Percentiles rank a stretch among this genome's conserved stretches.
Evolutionary conservation across 2,888 invertebrate species (phyloP).

Genomic region (Eilema sororculum): DNA sequence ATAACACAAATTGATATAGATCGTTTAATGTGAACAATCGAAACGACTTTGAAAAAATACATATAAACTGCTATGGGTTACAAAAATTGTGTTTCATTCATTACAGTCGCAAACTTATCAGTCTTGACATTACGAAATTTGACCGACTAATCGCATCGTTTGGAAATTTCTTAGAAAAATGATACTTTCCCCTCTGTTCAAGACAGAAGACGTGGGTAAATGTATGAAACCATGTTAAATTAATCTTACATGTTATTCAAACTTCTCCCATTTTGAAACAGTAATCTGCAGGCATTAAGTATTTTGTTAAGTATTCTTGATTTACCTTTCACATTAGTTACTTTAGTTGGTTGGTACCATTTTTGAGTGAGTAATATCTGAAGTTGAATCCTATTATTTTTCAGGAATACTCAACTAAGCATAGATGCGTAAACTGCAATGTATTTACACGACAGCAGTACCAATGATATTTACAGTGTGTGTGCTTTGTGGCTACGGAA

Average conservation of each 20-base stretch:
- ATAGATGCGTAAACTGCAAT: slow-evolving; percentile 29
- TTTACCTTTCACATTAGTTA: not conserved
- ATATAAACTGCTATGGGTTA: slow-evolving; percentile 66
- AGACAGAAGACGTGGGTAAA: slow-evolving; percentile 13
- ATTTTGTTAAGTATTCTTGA: not conserved
- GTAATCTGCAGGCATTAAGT: not conserved
- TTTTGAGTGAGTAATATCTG: not conserved
- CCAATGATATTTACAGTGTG: slow-evolving; percentile 37
- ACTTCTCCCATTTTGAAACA: not conserved
- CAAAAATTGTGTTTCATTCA: slow-evolving; percentile 61
- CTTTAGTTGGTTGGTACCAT: not conserved
- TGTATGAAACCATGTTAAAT: slow-evolving; percentile 14
- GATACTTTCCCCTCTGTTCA: not conserved
- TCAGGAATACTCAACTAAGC: not conserved
- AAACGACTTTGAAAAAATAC: slow-evolving; percentile 78
- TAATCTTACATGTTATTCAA: slow-evolving; percentile 1
- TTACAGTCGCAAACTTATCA: slow-evolving; percentile 66
- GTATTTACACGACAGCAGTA: slow-evolving; percentile 36
- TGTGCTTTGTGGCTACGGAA: not conserved
- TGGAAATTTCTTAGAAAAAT: slow-evolving; percentile 25
- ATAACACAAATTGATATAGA: slow-evolving; percentile 59
- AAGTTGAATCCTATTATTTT: not conserved
- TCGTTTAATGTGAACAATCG: slow-evolving; percentile 78
- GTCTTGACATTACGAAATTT: slow-evolving; percentile 76
- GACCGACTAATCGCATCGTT: slow-evolving; percentile 56